Percentiles rank a stretch among this genome's conserved stretches.
These are phyloP conservation scores for Oriolus oriolus DNA, from an alignment of 2,113 vertebrate species.

Conservation along the genomic window DNA sequence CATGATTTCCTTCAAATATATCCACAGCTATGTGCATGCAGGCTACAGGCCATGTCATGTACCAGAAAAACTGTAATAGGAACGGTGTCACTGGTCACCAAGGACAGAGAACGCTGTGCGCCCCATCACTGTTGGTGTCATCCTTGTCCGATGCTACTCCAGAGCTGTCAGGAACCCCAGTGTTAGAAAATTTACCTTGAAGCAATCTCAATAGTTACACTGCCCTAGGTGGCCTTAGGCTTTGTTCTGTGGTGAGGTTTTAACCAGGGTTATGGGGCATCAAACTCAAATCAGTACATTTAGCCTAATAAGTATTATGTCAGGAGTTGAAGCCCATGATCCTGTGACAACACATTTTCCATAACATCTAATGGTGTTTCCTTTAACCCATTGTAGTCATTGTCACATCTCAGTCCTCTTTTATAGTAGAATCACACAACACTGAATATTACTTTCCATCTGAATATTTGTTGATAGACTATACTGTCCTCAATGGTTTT, in stretches of 20 bases:
- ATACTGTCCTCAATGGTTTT: background rate
- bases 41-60: background rate
- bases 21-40: background rate
- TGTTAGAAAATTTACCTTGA: background rate
- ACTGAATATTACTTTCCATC: background rate
- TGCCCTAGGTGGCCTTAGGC: background rate
- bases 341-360: background rate
- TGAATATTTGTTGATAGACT: background rate
- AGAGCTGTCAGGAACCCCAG: background rate
- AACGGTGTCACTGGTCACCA: background rate
- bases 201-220: background rate
- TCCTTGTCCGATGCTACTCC: background rate
- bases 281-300: background rate
- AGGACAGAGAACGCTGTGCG: accelerated
- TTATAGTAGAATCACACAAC: background rate
- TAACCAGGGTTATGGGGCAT: background rate
- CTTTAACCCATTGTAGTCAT: background rate
- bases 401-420: background rate
- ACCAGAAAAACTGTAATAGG: background rate
- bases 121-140: background rate
- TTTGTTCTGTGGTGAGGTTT: background rate
- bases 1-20: background rate
- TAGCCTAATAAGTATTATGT: background rate
- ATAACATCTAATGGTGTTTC: background rate
- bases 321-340: background rate